phyloP scores from a whole-genome alignment of 2,113 vertebrate species.

The Entomyzon cyanotis region DNA sequence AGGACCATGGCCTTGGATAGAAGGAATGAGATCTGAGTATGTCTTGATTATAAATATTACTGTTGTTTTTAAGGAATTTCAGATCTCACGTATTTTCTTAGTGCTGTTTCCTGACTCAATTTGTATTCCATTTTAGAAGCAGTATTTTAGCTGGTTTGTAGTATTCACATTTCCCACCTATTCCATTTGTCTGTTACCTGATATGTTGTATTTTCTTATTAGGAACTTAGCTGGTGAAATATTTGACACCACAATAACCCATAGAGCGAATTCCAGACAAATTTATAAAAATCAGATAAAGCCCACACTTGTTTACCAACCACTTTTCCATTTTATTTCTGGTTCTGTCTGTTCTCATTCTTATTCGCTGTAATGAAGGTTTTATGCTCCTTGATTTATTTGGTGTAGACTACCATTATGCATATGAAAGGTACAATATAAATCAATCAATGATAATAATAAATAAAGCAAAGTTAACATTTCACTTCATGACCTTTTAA shows the following conservation, averaged over 20 bases:
- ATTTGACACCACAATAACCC: neutral
- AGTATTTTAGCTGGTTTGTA: neutral
- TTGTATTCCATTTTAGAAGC: neutral
- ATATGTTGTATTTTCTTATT: neutral
- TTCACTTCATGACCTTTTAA: neutral
- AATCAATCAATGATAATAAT: conserved; percentile 37
- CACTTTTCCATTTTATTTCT: conserved; percentile 9
- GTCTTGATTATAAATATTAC: conserved; percentile 25
- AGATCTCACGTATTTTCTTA: neutral
- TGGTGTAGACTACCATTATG: neutral
- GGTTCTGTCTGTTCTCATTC: conserved; percentile 9
- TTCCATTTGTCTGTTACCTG: neutral
- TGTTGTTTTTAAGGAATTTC: neutral
- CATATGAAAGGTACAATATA: neutral
- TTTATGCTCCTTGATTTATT: conserved; percentile 51
- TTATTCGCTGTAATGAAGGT: conserved; percentile 24
- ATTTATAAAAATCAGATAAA: conserved; percentile 19
- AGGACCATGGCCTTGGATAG: neutral
- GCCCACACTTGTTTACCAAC: neutral
- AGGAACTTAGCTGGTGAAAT: neutral
- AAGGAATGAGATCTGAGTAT: neutral
- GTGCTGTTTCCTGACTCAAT: neutral
- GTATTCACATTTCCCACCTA: neutral
- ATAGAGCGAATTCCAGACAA: neutral
- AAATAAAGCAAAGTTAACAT: conserved; percentile 12